These are phyloP conservation scores for Meleagris gallopavo DNA, from an alignment of 2,113 vertebrate genomes.

Conservation along the genomic window DNA sequence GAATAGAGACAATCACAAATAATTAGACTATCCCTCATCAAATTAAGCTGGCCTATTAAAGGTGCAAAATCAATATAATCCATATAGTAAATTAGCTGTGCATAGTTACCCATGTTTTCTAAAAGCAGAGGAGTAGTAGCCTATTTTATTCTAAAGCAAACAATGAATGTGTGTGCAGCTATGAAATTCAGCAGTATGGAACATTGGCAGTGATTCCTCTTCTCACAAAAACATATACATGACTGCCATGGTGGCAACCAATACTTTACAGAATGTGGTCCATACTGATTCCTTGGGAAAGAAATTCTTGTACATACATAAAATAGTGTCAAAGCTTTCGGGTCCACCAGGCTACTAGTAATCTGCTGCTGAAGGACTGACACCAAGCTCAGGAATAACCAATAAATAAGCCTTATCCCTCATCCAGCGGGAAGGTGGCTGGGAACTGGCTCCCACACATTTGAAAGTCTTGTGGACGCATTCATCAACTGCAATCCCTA, in stretches of 20 bases:
- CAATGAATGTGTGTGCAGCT: background rate
- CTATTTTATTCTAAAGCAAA: background rate
- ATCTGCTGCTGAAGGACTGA: background rate
- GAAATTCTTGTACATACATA: background rate
- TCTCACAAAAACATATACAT: background rate
- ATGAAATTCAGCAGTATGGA: background rate
- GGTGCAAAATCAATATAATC: constrained; percentile 3
- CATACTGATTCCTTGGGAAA: background rate
- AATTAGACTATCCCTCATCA: background rate
- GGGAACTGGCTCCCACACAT: background rate
- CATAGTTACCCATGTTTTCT: background rate
- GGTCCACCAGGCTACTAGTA: background rate
- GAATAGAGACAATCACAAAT: constrained; percentile 18
- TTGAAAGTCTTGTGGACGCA: background rate
- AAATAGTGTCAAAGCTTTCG: background rate
- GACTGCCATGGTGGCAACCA: background rate
- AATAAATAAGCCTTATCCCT: background rate
- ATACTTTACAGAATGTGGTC: background rate
- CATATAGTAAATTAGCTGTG: background rate
- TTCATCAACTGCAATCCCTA: background rate
- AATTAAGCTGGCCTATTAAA: constrained; percentile 2
- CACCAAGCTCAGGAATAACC: background rate
- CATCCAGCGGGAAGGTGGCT: background rate
- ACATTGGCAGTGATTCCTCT: background rate
- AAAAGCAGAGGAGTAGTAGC: background rate